phyloP scores from a whole-genome alignment of 2,888 invertebrate species.

The Thumatha senex region DNA sequence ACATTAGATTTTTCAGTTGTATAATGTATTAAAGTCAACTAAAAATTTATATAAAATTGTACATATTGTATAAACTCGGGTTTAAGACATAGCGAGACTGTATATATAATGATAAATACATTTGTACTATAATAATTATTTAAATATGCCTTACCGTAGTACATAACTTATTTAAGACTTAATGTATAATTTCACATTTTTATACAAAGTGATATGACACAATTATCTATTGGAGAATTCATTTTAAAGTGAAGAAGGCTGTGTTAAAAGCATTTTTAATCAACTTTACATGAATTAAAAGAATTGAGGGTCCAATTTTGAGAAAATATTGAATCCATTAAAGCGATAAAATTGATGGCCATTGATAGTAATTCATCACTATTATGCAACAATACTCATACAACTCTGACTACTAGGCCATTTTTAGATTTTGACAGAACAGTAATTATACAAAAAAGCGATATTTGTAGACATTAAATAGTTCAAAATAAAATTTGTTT shows the following conservation, averaged over 20 bases:
- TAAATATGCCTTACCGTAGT: slow-evolving; percentile 75
- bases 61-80: slow-evolving; percentile 63
- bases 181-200: slow-evolving; percentile 47
- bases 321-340: slow-evolving; percentile 3
- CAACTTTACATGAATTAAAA: slow-evolving; percentile 37
- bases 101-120: slow-evolving; percentile 72
- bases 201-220: slow-evolving; percentile 35
- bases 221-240: slow-evolving; percentile 41
- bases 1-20: slow-evolving; percentile 39
- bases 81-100: slow-evolving; percentile 79
- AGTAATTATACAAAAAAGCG: too few relatives aligned
- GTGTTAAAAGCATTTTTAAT: slow-evolving; percentile 76
- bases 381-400: too few relatives aligned
- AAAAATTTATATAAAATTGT: slow-evolving; percentile 56
- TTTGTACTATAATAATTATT: slow-evolving; percentile 71
- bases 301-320: slow-evolving; percentile 9
- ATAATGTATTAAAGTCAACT: slow-evolving; percentile 40
- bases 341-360: too few relatives aligned
- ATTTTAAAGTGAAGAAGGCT: slow-evolving; percentile 63
- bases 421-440: too few relatives aligned
- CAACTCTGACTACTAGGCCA: too few relatives aligned
- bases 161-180: slow-evolving; percentile 42
- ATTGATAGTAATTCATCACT: too few relatives aligned
- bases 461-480: too few relatives aligned
- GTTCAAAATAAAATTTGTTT: too few relatives aligned